Evolutionary conservation across 64 coral and sea anemone species (phyloP).

Genomic region (Actinia tenebrosa): DNA sequence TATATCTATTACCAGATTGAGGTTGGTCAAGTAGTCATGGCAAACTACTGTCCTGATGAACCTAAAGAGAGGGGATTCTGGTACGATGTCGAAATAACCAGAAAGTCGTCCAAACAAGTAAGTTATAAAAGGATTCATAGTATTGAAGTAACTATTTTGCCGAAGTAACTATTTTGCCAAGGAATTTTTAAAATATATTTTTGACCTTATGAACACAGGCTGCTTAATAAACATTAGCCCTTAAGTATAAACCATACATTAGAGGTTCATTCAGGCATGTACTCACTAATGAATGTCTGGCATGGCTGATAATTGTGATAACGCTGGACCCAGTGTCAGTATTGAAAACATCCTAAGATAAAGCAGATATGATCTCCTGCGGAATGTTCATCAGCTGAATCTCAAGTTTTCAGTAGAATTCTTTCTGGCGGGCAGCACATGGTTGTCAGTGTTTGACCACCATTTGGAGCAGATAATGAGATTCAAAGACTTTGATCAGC

Average conservation of each 20-base stretch:
- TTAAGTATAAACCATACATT: not conserved
- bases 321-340: not conserved
- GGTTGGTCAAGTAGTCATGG: slow-evolving; percentile 87
- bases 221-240: not conserved
- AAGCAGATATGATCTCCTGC: too few species aligned
- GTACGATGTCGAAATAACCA: slow-evolving; percentile 94
- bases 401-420: too few species aligned
- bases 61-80: slow-evolving; percentile 97
- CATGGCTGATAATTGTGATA: not conserved
- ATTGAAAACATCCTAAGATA: too few species aligned
- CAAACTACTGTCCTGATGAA: slow-evolving; percentile 93
- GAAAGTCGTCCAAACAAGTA: slow-evolving; percentile 51
- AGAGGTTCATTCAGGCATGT: not conserved
- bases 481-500: too few species aligned
- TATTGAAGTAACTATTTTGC: too few species aligned
- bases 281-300: not conserved
- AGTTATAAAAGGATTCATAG: not conserved
- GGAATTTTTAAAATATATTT: too few species aligned
- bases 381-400: too few species aligned
- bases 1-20: slow-evolving; percentile 29
- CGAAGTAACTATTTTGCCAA: too few species aligned
- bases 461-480: too few species aligned
- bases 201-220: not conserved
- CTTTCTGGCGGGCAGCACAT: too few species aligned
- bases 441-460: too few species aligned